These are phyloP conservation scores for Ctenodactylus gundi DNA, from an alignment of 2,113 vertebrate genomes.

Conservation along the genomic window DNA sequence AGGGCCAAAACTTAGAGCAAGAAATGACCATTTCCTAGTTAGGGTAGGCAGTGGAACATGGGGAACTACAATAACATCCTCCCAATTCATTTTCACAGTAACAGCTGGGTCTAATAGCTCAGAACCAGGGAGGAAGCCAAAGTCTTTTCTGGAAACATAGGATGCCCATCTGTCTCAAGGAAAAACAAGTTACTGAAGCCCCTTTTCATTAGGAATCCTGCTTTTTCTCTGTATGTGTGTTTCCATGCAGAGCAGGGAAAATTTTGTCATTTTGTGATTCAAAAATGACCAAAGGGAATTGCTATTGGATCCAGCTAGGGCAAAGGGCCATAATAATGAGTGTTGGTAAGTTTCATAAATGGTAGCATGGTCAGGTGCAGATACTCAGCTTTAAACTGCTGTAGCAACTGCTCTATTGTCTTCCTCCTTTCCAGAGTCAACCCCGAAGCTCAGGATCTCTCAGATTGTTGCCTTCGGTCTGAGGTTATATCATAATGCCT, in stretches of 20 bases:
- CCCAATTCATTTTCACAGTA: neutral
- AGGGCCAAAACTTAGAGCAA: neutral
- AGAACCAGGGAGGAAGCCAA: neutral
- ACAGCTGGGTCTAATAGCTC: neutral
- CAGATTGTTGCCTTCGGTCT: neutral
- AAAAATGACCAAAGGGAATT: slow-evolving; percentile 15
- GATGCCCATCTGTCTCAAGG: neutral
- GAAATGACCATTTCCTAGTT: slow-evolving; percentile 8
- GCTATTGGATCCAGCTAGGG: neutral
- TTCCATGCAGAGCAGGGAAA: neutral
- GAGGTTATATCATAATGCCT: neutral
- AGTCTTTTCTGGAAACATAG: neutral
- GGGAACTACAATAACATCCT: neutral
- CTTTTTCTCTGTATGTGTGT: neutral
- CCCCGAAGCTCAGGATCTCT: neutral
- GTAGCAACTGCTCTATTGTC: neutral
- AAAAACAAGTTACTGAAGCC: neutral
- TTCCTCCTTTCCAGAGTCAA: slow-evolving; percentile 14
- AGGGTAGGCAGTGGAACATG: neutral
- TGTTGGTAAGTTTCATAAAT: neutral
- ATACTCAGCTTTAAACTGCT: neutral
- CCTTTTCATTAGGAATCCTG: neutral
- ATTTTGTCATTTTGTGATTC: neutral
- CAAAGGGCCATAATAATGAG: neutral
- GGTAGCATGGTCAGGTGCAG: neutral